Percentiles rank a stretch among this genome's conserved stretches.
These are phyloP conservation scores for Noctuana brunneofusca DNA, from an alignment of 2,888 invertebrate species.

Conservation along the genomic window DNA sequence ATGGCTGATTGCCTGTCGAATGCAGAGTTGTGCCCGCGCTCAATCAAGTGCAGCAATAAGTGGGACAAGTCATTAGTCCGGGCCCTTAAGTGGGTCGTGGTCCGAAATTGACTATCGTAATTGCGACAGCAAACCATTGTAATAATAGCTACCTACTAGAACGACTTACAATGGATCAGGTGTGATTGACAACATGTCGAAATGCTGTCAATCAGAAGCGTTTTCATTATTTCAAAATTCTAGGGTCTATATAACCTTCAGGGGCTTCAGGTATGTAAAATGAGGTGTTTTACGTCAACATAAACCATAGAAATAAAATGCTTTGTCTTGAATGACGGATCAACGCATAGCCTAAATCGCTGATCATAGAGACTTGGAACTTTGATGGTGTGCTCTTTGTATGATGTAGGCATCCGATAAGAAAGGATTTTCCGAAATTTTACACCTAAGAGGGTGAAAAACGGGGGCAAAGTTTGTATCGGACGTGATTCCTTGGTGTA, in stretches of 20 bases:
- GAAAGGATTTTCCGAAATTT: too few relatives aligned
- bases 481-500: too few relatives aligned
- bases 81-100: slow-evolving; percentile 41
- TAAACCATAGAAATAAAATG: too few relatives aligned
- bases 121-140: slow-evolving; percentile 10
- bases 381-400: too few relatives aligned
- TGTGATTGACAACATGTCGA: slow-evolving; percentile 5
- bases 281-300: neutral
- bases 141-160: slow-evolving; percentile 12
- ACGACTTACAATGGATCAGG: neutral
- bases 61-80: slow-evolving; percentile 39
- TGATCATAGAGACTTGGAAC: too few relatives aligned
- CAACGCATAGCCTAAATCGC: too few relatives aligned
- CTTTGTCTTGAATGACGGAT: too few relatives aligned
- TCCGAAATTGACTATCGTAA: slow-evolving; percentile 32
- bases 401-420: too few relatives aligned
- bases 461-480: too few relatives aligned
- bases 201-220: neutral
- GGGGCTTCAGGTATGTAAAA: neutral
- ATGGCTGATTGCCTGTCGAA: slow-evolving; percentile 57
- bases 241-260: neutral
- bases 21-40: slow-evolving; percentile 30
- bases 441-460: too few relatives aligned
- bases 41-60: slow-evolving; percentile 37
- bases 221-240: neutral